A percentile compares a stretch with the other conserved stretches of the same genome.
These are phyloP conservation scores for Eriocheir sinensis DNA, from an alignment of 1,140 invertebrate species.

Conservation along the genomic window DNA sequence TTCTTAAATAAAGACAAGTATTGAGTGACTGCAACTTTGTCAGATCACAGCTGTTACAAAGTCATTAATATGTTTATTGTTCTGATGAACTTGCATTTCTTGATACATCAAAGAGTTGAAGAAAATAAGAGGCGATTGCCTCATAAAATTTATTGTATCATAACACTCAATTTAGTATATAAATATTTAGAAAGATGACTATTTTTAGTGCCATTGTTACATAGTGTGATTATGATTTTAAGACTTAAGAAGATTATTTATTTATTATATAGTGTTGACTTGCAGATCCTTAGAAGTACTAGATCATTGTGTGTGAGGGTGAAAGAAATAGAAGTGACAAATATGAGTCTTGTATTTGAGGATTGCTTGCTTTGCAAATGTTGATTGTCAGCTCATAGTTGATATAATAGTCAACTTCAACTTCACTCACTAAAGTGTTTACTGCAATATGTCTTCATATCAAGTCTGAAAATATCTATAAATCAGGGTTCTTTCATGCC, in stretches of 20 bases:
- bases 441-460: neutral
- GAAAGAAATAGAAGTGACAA: slow-evolving; percentile 35
- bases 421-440: neutral
- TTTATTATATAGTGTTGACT: slow-evolving; percentile 72
- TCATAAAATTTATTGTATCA: slow-evolving; percentile 51
- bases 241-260: slow-evolving; percentile 70
- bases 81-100: slow-evolving; percentile 51
- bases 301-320: slow-evolving; percentile 51
- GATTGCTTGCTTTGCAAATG: slow-evolving; percentile 50
- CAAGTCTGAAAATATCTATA: neutral
- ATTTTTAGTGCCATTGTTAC: slow-evolving; percentile 74
- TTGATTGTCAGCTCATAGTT: slow-evolving; percentile 39
- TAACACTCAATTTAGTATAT: slow-evolving; percentile 61
- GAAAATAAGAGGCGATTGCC: slow-evolving; percentile 47
- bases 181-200: slow-evolving; percentile 72
- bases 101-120: slow-evolving; percentile 55
- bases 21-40: too few relatives aligned
- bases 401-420: neutral
- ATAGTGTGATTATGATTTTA: slow-evolving; percentile 74
- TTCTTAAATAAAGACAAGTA: too few relatives aligned
- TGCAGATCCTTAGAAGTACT: slow-evolving; percentile 56
- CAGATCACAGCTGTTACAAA: neutral
- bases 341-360: neutral
- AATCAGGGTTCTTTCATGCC: neutral
- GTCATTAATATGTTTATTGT: neutral